Conservation (phyloP, 2,888 invertebrate species). For the Apotomis betuletana region DNA sequence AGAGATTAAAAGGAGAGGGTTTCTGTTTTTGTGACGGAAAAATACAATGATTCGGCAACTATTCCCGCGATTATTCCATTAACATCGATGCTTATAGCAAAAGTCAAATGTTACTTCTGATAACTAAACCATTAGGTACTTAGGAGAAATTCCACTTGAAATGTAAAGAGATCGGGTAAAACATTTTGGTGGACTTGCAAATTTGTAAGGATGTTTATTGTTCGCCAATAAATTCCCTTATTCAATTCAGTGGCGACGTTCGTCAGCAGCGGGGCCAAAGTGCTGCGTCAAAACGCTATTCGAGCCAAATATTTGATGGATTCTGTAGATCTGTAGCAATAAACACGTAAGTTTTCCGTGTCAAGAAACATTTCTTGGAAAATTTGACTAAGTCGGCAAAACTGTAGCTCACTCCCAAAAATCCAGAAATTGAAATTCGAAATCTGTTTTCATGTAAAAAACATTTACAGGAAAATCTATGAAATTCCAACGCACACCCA, state of each 20-base stretch:
- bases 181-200: constrained; percentile 28
- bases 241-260: constrained; percentile 32
- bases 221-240: constrained; percentile 34
- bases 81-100: not conserved
- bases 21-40: constrained; percentile 1
- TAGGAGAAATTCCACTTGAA: not conserved
- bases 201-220: constrained; percentile 31
- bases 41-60: constrained; percentile 24
- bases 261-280: constrained; percentile 37
- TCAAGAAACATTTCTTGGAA: constrained; percentile 10
- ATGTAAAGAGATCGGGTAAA: not conserved
- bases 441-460: not conserved
- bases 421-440: not conserved
- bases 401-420: not conserved
- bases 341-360: constrained; percentile 35
- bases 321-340: constrained; percentile 35
- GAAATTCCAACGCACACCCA: not conserved
- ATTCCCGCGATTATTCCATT: constrained; percentile 3
- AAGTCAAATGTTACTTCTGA: not conserved
- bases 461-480: not conserved
- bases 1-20: constrained; percentile 1
- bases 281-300: constrained; percentile 40
- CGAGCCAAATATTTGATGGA: constrained; percentile 42
- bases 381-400: not conserved
- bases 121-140: not conserved